phyloP scores from a whole-genome alignment of 2,113 vertebrate genomes.

The Natator depressus region DNA sequence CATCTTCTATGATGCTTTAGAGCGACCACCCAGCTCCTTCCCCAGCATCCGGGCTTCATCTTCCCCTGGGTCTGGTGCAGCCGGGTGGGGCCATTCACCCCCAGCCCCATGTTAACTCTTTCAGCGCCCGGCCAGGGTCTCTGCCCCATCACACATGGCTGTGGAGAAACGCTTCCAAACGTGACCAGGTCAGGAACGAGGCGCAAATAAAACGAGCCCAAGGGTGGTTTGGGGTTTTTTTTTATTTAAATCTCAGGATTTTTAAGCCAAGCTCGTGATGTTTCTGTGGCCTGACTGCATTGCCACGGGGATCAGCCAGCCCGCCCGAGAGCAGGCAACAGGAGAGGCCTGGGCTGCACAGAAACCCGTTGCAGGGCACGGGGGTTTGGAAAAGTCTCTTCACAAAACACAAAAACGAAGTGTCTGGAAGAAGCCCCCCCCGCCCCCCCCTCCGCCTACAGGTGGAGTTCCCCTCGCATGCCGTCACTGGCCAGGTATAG shows the following conservation, averaged over 20 bases:
- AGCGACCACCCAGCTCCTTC: background rate
- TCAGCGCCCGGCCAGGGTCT: too few relatives aligned
- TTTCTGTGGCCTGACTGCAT: background rate
- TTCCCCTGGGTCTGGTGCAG: too few relatives aligned
- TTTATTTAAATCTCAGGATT: background rate
- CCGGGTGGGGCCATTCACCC: too few relatives aligned
- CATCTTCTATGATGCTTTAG: too few relatives aligned
- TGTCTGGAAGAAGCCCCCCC: background rate
- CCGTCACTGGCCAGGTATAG: background rate
- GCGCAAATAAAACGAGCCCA: background rate
- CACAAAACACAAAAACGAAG: background rate
- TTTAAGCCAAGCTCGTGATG: background rate
- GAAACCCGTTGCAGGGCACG: fast-evolving
- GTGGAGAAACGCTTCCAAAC: background rate
- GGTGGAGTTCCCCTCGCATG: background rate
- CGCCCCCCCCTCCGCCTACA: background rate
- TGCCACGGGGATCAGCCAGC: too few relatives aligned
- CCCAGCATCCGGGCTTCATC: too few relatives aligned
- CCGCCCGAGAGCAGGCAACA: background rate
- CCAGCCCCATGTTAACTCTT: too few relatives aligned
- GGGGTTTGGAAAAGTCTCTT: background rate
- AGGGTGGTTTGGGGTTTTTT: background rate
- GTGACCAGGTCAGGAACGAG: background rate
- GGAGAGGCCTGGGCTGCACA: background rate
- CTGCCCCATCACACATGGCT: background rate